Evolutionary conservation across 2,888 invertebrate species (phyloP).

Genomic region (Steinernema scapterisci): DNA sequence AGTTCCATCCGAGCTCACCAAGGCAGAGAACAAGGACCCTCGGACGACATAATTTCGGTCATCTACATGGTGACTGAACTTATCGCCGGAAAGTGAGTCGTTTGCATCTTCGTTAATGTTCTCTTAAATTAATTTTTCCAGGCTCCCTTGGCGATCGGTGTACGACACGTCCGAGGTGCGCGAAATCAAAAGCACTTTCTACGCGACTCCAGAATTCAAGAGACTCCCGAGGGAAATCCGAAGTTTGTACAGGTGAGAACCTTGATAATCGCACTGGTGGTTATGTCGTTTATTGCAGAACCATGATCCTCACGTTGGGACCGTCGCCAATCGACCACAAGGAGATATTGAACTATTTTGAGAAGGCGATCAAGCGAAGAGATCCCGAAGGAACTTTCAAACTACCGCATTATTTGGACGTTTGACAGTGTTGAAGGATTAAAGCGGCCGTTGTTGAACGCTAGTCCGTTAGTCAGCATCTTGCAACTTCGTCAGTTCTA

Average conservation of each 20-base stretch:
- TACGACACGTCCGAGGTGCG: background rate
- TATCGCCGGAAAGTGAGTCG: conserved; percentile 41
- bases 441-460: too few species aligned
- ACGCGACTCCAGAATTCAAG: conserved; percentile 31
- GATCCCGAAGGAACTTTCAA: conserved; percentile 36
- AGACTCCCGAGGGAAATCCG: conserved; percentile 39
- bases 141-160: conserved; percentile 39
- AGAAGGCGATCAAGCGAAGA: conserved; percentile 26
- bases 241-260: conserved; percentile 23
- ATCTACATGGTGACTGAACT: conserved; percentile 46
- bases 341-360: conserved; percentile 32
- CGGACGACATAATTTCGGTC: conserved; percentile 46
- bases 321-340: conserved; percentile 29
- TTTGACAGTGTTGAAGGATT: background rate
- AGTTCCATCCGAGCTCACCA: conserved; percentile 40
- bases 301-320: conserved; percentile 28
- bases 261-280: background rate
- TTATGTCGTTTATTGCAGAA: background rate
- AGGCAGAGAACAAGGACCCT: conserved; percentile 41
- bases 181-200: conserved; percentile 27
- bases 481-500: too few species aligned
- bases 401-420: conserved; percentile 31
- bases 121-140: background rate
- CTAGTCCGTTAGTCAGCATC: too few species aligned
- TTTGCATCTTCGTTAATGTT: background rate